These are phyloP conservation scores for Mechanitis messenoides DNA, from an alignment of 2,888 invertebrate genomes.

Conservation along the genomic window DNA sequence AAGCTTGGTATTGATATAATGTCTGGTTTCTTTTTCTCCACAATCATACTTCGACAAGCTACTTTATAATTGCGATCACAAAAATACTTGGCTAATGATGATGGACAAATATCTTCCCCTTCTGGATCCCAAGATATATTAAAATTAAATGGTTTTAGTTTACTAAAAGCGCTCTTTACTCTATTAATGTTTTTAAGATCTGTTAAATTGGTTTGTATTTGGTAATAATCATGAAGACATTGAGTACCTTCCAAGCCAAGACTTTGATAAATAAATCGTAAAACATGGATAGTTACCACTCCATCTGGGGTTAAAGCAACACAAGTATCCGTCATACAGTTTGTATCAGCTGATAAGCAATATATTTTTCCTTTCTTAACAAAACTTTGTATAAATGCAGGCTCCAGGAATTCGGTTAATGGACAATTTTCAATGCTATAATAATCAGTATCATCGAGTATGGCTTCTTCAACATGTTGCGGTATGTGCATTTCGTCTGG, in stretches of 20 bases:
- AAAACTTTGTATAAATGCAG: constrained; percentile 56
- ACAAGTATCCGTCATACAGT: constrained; percentile 59
- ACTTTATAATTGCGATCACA: constrained; percentile 46
- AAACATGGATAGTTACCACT: constrained; percentile 48
- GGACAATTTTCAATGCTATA: constrained; percentile 51
- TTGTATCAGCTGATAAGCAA: constrained; percentile 49
- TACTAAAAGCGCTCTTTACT: constrained; percentile 41
- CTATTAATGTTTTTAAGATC: constrained; percentile 39
- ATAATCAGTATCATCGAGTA: constrained; percentile 57
- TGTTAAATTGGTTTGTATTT: constrained; percentile 54
- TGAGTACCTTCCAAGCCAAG: constrained; percentile 61
- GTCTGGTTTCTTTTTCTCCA: constrained; percentile 41
- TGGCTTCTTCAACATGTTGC: constrained; percentile 42
- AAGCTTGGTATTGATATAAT: constrained; percentile 51
- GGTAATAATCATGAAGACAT: constrained; percentile 50
- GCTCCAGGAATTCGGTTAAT: constrained; percentile 51
- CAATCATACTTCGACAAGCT: constrained; percentile 37
- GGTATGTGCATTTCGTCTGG: constrained; percentile 60
- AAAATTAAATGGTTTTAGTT: constrained; percentile 52
- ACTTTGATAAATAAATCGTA: constrained; percentile 57
- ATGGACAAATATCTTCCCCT: constrained; percentile 55
- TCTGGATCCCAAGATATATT: constrained; percentile 55
- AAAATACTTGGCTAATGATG: constrained; percentile 66
- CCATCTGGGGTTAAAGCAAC: constrained; percentile 60
- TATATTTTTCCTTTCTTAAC: constrained; percentile 52